Evolutionary conservation across 1,140 invertebrate genomes (phyloP).

Genomic region (Wiebesia pumilae): DNA sequence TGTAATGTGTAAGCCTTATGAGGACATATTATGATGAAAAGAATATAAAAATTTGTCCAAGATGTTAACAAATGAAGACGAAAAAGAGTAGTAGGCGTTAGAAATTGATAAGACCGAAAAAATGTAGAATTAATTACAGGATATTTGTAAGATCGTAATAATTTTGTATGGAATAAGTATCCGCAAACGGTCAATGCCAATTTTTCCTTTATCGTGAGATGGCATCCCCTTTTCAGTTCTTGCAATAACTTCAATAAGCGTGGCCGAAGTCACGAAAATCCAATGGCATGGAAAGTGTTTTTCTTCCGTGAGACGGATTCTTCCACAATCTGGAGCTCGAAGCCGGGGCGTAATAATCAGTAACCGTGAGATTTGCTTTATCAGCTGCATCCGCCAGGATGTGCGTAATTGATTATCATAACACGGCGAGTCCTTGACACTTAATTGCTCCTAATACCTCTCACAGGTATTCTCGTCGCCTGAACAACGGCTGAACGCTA

Average conservation of each 20-base stretch:
- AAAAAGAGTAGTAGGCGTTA: no score
- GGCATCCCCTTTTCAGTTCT: not conserved
- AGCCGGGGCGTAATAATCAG: not conserved
- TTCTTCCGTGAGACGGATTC: not conserved
- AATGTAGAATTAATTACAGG: no score
- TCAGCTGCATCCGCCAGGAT: slow-evolving; percentile 54
- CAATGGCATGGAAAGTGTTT: no score
- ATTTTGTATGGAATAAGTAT: no score
- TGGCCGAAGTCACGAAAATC: not conserved
- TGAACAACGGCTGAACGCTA: no score
- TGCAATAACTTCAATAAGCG: not conserved
- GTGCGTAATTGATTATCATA: slow-evolving; percentile 62
- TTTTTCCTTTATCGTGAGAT: not conserved
- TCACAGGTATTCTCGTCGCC: not conserved
- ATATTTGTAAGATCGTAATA: no score
- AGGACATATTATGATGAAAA: no score
- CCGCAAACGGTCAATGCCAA: no score
- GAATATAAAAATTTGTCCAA: no score
- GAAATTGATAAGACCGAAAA: no score
- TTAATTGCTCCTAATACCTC: slow-evolving; percentile 57
- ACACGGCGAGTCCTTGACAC: slow-evolving; percentile 59
- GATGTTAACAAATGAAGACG: no score
- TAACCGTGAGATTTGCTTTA: slow-evolving; percentile 9
- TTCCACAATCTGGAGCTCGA: not conserved
- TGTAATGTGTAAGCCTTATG: no score